Conservation (phyloP, 1,140 invertebrate species). For the Ephestia elutella region DNA sequence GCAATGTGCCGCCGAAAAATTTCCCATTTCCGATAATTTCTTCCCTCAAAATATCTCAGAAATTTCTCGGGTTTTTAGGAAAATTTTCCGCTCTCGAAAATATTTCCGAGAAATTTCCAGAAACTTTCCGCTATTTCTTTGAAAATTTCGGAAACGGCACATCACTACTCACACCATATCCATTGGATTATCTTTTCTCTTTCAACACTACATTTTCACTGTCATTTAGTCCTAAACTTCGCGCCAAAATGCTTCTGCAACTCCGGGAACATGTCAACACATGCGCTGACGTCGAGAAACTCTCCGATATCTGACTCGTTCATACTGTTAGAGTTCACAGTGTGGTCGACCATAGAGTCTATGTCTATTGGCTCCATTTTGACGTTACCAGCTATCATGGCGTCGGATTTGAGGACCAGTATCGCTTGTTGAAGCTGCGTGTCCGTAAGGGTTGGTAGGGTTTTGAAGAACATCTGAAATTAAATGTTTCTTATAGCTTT, state of each 20-base stretch:
- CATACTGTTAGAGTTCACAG: background rate
- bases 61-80: no score
- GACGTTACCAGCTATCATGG: conserved; percentile 7
- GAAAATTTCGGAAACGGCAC: no score
- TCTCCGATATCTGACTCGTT: background rate
- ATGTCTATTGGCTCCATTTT: background rate
- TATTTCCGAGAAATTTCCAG: no score
- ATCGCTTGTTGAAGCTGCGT: conserved; percentile 42
- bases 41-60: no score
- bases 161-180: background rate
- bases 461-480: conserved; percentile 61
- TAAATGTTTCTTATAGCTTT: background rate
- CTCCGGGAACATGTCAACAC: background rate
- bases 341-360: background rate
- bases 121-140: no score
- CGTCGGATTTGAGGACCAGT: conserved; percentile 34
- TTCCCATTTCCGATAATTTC: no score
- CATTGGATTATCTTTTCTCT: no score
- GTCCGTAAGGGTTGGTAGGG: conserved; percentile 37
- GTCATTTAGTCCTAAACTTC: background rate
- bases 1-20: no score
- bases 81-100: no score
- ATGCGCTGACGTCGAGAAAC: background rate
- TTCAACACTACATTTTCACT: background rate
- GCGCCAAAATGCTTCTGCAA: background rate